phyloP scores from a whole-genome alignment of 2,113 vertebrate genomes.

The Glaucomys volans region DNA sequence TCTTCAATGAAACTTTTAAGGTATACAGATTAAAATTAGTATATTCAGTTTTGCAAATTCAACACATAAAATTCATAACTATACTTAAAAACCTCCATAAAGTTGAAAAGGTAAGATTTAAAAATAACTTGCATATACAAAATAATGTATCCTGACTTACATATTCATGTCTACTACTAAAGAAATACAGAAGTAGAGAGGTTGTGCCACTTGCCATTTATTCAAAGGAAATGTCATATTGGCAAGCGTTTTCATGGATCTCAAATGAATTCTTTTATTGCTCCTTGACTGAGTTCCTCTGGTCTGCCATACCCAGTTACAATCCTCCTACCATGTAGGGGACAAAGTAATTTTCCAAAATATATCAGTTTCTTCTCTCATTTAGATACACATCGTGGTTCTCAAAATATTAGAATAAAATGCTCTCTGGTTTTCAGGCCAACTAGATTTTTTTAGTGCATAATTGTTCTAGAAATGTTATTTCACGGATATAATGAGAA shows the following conservation, averaged over 20 bases:
- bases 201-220: neutral
- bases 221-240: neutral
- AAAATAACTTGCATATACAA: neutral
- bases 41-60: neutral
- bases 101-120: neutral
- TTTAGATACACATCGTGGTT: neutral
- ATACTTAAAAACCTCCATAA: neutral
- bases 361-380: neutral
- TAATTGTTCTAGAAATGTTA: constrained; percentile 34
- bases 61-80: neutral
- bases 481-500: neutral
- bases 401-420: constrained; percentile 37
- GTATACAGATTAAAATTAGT: neutral
- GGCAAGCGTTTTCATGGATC: neutral
- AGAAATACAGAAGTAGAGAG: neutral
- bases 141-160: neutral
- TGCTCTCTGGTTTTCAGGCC: neutral
- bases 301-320: neutral
- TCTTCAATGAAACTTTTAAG: neutral
- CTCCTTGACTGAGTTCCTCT: neutral
- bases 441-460: neutral
- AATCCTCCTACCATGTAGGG: neutral
- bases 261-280: neutral
- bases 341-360: neutral
- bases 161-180: neutral